Percentiles rank a stretch among this genome's conserved stretches.
Conservation (phyloP, 2,888 invertebrate species). For the Cryptocephalus moraei region DNA sequence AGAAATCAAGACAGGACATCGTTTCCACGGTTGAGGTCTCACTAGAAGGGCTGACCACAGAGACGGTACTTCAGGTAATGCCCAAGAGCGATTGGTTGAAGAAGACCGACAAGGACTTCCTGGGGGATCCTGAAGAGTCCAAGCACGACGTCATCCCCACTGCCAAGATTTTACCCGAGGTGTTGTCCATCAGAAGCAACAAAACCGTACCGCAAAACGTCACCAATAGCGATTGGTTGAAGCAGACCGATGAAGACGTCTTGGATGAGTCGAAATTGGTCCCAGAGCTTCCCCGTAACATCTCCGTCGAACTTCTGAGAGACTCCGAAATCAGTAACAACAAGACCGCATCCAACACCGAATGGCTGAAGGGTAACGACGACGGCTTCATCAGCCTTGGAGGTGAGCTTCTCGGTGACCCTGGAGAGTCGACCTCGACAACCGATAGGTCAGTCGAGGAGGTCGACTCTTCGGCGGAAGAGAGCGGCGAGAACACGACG, state of each 20-base stretch:
- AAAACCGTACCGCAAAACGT: conserved; percentile 20
- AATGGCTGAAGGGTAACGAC: background rate
- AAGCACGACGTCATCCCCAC: background rate
- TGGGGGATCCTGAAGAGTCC: background rate
- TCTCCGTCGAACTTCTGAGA: background rate
- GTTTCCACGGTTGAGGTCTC: too few species aligned
- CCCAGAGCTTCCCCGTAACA: conserved; percentile 2
- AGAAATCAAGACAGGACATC: too few species aligned
- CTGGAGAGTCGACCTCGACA: background rate
- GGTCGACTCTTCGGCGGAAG: conserved; percentile 20
- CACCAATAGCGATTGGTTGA: conserved; percentile 29
- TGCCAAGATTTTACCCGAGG: conserved; percentile 28
- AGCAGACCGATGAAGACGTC: conserved; percentile 21
- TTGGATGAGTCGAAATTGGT: conserved; percentile 8
- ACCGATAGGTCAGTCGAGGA: conserved; percentile 20
- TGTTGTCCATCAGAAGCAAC: conserved; percentile 25
- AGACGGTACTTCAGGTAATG: background rate
- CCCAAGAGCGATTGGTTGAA: too few species aligned
- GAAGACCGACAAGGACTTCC: too few species aligned
- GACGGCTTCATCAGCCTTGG: background rate
- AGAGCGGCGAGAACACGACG: conserved; percentile 30
- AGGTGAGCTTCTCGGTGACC: background rate
- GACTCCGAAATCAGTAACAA: too few species aligned
- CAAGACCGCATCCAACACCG: too few species aligned
- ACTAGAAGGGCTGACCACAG: too few species aligned